phyloP scores from a whole-genome alignment of 2,888 invertebrate species.

The Congeria kusceri region DNA sequence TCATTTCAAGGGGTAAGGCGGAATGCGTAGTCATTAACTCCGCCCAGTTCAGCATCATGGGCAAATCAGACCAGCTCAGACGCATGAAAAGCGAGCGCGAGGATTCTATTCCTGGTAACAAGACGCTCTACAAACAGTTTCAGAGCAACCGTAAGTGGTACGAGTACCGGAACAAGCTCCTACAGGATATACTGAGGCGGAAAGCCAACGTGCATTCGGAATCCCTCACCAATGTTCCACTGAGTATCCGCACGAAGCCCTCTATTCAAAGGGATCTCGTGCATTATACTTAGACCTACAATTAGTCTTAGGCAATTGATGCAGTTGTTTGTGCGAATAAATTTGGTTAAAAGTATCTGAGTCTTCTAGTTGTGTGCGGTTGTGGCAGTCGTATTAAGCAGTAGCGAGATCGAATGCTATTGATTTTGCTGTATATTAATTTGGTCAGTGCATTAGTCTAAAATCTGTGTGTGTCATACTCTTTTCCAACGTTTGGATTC shows the following conservation, averaged over 20 bases:
- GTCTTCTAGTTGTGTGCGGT: too few species aligned
- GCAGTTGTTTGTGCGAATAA: too few species aligned
- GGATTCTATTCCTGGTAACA: conserved; percentile 60
- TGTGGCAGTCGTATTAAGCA: too few species aligned
- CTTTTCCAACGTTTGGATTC: too few species aligned
- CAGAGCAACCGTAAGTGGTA: conserved; percentile 68
- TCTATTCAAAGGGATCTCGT: conserved; percentile 57
- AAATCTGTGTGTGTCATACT: too few species aligned
- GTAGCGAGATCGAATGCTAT: too few species aligned
- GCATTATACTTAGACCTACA: too few species aligned
- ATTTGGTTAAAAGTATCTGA: too few species aligned
- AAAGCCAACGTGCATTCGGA: conserved; percentile 24
- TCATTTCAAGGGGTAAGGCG: conserved; percentile 69
- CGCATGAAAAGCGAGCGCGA: conserved; percentile 61
- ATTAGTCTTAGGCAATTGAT: too few species aligned
- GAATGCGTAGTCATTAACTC: conserved; percentile 67
- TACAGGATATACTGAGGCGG: conserved; percentile 59
- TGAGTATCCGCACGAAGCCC: conserved; percentile 53
- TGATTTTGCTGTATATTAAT: too few species aligned
- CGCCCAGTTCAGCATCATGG: conserved; percentile 67
- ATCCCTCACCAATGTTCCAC: conserved; percentile 64
- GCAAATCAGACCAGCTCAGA: conserved; percentile 63
- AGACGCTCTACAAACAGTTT: conserved; percentile 60
- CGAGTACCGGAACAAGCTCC: conserved; percentile 66
- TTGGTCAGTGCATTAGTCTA: too few species aligned